A percentile compares a stretch with the other conserved stretches of the same genome.
Evolutionary conservation across 1,140 invertebrate genomes (phyloP).

Genomic region (Telenomus remus): DNA sequence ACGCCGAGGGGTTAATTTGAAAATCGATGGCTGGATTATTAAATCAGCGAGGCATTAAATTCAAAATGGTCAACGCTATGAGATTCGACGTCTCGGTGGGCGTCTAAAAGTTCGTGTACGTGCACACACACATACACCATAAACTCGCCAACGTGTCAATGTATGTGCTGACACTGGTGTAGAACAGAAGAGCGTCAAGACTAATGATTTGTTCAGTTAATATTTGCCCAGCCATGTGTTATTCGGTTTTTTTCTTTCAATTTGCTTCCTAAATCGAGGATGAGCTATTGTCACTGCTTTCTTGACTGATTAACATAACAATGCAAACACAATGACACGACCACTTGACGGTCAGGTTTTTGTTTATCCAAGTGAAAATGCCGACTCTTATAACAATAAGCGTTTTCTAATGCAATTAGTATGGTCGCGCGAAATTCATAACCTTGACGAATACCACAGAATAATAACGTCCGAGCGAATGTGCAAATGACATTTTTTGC

Average conservation of each 20-base stretch:
- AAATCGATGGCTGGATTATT: constrained; percentile 27
- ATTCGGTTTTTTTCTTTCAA: constrained; percentile 53
- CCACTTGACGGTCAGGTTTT: constrained; percentile 58
- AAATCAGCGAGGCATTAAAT: constrained; percentile 35
- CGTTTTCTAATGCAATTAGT: constrained; percentile 73
- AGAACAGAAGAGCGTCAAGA: constrained; percentile 40
- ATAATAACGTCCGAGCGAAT: constrained; percentile 31
- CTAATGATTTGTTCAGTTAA: constrained; percentile 60
- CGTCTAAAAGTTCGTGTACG: constrained; percentile 5
- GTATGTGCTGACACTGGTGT: constrained; percentile 25
- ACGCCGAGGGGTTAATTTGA: constrained; percentile 22
- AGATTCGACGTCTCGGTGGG: constrained; percentile 22
- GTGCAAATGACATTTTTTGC: constrained; percentile 24
- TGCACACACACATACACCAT: neutral
- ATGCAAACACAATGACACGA: constrained; percentile 74
- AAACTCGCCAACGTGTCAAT: constrained; percentile 35
- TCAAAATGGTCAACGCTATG: constrained; percentile 9
- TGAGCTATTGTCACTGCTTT: constrained; percentile 72
- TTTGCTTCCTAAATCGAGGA: constrained; percentile 75
- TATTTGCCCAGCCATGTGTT: constrained; percentile 59
- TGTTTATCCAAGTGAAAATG: constrained; percentile 75
- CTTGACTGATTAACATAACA: constrained; percentile 74
- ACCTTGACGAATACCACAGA: constrained; percentile 56
- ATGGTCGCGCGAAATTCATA: constrained; percentile 62
- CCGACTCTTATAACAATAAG: constrained; percentile 57